Evolutionary conservation across 1,140 invertebrate genomes (phyloP), one percentile per base, ranked within the genome.

Genomic region (Drosophila nannoptera): DNA sequence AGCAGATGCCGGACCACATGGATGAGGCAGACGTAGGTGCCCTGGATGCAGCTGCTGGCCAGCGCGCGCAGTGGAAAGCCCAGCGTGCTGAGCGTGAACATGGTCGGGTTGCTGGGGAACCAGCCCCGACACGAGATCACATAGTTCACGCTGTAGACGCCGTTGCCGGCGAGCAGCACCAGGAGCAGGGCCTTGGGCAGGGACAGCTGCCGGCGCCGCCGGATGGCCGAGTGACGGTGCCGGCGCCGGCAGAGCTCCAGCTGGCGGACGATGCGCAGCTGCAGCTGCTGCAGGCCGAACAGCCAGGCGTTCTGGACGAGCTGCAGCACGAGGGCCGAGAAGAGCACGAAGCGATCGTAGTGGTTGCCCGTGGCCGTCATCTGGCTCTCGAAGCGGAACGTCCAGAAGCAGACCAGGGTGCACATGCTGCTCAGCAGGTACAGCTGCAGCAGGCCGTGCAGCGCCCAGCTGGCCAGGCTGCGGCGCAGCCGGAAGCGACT

Each of bases 261-360:
- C 22, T 75, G 58, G 0, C 65, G 62, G 2, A 86, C 77, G 2
- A 86, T 77, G 7, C 68, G 70, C 1, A 86, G 38, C 35, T 86
- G 82, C 0, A 62, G 58, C 0, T 52, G 36, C n/a, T 87, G 81
- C 2, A 87, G 54, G 61, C 67, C 65, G 2, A 82, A 65, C 0
- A 87, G 62, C 81, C 81, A 86, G 12, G 74, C 64, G 46, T 77
- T 86, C 49, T 86, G 82, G n/a, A 82, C 7, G 4, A 86, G 58
- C 7, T 82, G 77, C 29, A 77, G 75, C 6, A 49, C 14, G 7
- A 87, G 31, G 4, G 70, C 77, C 8, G 69, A 22, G 5, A 86
- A 55, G 11, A 87, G 58, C 0, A 86, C 82, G 0, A 86, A 46
- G 7, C 74, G 59, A 7, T 86, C 81, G 7, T 63, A 87, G 40